Conservation (phyloP, 2,113 vertebrate species). For the Falcunculus frontatus region DNA sequence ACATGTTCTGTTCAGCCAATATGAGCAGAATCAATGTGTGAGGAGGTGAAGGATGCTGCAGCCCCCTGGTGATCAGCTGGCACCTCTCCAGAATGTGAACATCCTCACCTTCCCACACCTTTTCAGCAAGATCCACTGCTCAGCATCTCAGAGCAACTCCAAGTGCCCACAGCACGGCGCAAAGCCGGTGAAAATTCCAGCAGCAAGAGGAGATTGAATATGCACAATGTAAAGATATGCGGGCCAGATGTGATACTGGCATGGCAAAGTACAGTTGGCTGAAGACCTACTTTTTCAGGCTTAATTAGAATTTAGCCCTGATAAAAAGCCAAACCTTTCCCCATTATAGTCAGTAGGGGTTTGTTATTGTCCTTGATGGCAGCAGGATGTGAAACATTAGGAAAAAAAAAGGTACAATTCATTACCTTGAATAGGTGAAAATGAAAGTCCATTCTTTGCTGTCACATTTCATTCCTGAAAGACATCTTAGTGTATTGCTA, state of each 20-base stretch:
- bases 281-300: not conserved
- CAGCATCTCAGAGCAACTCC: not conserved
- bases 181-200: not conserved
- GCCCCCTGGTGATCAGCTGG: not conserved
- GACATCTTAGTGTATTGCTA: not conserved
- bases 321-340: not conserved
- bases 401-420: not conserved
- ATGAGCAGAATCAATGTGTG: rapidly evolving
- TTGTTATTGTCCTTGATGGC: not conserved
- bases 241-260: not conserved
- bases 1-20: not conserved
- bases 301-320: not conserved
- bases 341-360: not conserved
- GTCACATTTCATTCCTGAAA: not conserved
- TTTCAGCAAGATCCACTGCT: not conserved
- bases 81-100: not conserved
- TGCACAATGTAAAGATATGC: not conserved
- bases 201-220: not conserved
- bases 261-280: not conserved
- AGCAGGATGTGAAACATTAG: not conserved
- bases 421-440: not conserved
- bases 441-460: not conserved
- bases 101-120: not conserved
- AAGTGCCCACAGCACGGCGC: not conserved
- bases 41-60: not conserved